Percentiles rank a stretch among this genome's conserved stretches.
These are phyloP conservation scores for Conopomorpha cramerella DNA, from an alignment of 1,140 invertebrate species.

Conservation along the genomic window DNA sequence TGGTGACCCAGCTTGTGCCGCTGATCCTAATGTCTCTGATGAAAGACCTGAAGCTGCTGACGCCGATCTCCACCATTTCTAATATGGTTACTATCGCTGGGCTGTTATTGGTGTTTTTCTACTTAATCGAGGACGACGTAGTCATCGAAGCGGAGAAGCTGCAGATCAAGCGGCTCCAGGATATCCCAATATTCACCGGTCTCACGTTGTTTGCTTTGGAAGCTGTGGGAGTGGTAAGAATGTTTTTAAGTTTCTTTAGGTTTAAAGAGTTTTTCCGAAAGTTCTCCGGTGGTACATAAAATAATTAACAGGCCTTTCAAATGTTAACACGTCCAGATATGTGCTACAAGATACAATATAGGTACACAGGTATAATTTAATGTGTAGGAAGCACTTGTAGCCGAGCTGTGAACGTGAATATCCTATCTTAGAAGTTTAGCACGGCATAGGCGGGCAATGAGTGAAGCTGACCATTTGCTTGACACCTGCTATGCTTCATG, in stretches of 20 bases:
- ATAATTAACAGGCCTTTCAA: too few relatives aligned
- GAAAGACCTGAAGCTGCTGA: conserved; percentile 73
- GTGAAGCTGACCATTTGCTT: too few relatives aligned
- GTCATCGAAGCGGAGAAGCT: conserved; percentile 41
- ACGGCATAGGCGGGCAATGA: too few relatives aligned
- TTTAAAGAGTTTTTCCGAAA: conserved; percentile 2
- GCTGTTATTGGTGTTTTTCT: conserved; percentile 74
- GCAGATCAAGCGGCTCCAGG: conserved; percentile 36
- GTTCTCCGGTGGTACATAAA: too few relatives aligned
- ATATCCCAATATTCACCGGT: conserved; percentile 72
- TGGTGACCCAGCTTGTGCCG: conserved; percentile 69
- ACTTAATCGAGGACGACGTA: conserved; percentile 64
- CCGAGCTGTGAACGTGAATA: too few relatives aligned
- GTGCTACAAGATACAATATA: too few relatives aligned
- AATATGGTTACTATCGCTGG: conserved; percentile 69
- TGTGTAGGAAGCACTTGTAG: too few relatives aligned
- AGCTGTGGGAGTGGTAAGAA: conserved; percentile 79
- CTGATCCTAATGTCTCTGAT: conserved; percentile 74
- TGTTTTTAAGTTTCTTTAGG: conserved; percentile 20
- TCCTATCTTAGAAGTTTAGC: too few relatives aligned
- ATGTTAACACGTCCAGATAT: too few relatives aligned
- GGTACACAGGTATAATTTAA: too few relatives aligned
- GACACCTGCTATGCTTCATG: too few relatives aligned
- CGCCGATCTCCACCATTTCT: conserved; percentile 75
- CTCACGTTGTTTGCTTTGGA: conserved; percentile 82